Percentiles rank a stretch among this genome's conserved stretches.
Evolutionary conservation across 1,140 invertebrate genomes (phyloP).

Genomic region (Tetramorium parvispinum): DNA sequence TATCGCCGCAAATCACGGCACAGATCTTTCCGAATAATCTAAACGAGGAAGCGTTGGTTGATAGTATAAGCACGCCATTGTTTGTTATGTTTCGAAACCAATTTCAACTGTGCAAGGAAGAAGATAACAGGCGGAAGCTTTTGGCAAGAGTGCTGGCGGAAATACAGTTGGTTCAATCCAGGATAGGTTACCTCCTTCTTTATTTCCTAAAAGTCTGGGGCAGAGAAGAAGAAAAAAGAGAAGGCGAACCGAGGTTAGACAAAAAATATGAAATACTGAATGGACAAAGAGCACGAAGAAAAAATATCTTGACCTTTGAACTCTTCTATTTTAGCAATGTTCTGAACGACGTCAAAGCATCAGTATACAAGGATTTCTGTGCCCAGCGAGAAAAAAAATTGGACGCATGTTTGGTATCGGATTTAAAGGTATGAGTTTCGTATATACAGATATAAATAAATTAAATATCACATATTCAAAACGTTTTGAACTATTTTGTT

Average conservation of each 20-base stretch:
- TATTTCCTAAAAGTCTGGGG: constrained; percentile 94
- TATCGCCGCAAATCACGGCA: constrained; percentile 84
- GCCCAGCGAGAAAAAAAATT: constrained; percentile 92
- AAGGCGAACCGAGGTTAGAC: constrained; percentile 85
- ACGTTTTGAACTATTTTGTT: constrained; percentile 72
- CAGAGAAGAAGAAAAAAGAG: constrained; percentile 86
- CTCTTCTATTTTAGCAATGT: constrained; percentile 75
- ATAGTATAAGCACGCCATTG: constrained; percentile 92
- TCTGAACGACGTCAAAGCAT: constrained; percentile 91
- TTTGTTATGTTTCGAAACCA: constrained; percentile 93
- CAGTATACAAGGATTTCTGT: constrained; percentile 95
- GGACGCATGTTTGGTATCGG: constrained; percentile 91
- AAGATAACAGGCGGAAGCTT: constrained; percentile 91
- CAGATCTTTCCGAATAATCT: constrained; percentile 85
- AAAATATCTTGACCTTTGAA: not conserved
- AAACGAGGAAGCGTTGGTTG: constrained; percentile 88
- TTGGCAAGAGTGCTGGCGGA: constrained; percentile 91
- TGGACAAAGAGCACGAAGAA: not conserved
- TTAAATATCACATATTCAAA: not conserved
- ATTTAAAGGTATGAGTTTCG: constrained; percentile 89
- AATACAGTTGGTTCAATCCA: constrained; percentile 90
- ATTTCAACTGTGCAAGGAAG: constrained; percentile 90
- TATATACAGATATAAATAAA: not conserved
- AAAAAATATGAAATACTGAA: not conserved
- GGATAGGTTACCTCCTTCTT: constrained; percentile 93